Evolutionary conservation across 2,113 vertebrate genomes (phyloP).

Genomic region (Grus americana): DNA sequence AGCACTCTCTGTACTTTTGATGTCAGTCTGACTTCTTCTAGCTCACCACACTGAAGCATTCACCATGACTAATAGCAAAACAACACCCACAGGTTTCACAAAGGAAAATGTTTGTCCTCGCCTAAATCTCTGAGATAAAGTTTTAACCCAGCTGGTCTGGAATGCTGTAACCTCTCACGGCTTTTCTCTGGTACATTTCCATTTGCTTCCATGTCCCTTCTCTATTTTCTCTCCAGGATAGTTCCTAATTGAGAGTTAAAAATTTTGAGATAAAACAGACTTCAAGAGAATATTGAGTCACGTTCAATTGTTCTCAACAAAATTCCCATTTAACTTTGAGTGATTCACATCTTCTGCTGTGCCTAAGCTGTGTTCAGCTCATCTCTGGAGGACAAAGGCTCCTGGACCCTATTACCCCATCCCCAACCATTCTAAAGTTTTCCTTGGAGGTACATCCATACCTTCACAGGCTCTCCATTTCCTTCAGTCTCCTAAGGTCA

Average conservation of each 20-base stretch:
- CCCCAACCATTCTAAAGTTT: neutral
- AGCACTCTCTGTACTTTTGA: conserved; percentile 51
- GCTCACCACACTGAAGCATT: conserved; percentile 33
- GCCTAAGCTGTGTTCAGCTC: neutral
- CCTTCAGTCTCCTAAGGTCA: neutral
- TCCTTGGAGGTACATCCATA: neutral
- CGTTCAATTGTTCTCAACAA: neutral
- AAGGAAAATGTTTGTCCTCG: conserved; percentile 59
- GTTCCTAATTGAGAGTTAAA: neutral
- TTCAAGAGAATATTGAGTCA: neutral
- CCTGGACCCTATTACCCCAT: neutral
- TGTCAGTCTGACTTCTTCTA: conserved; percentile 53
- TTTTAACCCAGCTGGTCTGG: conserved; percentile 56
- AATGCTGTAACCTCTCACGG: neutral
- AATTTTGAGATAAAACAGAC: neutral
- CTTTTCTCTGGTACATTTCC: conserved; percentile 46
- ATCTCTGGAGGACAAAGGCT: neutral
- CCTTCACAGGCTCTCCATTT: neutral
- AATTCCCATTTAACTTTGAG: neutral
- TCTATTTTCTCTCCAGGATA: neutral
- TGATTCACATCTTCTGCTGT: neutral
- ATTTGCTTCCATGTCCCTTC: neutral
- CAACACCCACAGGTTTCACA: conserved; percentile 70
- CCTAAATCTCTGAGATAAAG: conserved; percentile 44
- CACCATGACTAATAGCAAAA: conserved; percentile 61